Evolutionary conservation across 64 coral and sea anemone genomes (phyloP).

Genomic region (Stichodactyla mertensii): DNA sequence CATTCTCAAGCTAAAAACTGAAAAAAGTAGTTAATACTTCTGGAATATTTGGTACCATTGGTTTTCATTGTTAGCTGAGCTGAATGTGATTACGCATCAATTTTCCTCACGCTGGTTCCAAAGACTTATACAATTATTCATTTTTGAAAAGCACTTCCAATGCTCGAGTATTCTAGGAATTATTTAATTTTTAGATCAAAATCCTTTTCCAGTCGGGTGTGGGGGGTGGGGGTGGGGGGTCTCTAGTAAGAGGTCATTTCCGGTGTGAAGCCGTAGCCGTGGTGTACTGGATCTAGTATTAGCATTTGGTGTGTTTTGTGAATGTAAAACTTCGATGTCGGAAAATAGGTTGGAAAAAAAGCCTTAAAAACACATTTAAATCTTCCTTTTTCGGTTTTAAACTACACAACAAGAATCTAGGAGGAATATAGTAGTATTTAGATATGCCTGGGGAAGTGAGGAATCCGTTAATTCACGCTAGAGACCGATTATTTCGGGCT

Average conservation of each 20-base stretch:
- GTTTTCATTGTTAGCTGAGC: background rate
- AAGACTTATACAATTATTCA: background rate
- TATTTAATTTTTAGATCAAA: background rate
- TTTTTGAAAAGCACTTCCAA: background rate
- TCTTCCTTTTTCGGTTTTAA: background rate
- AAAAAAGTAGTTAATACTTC: too few species aligned
- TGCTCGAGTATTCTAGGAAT: background rate
- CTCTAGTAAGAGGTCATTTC: background rate
- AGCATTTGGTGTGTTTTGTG: background rate
- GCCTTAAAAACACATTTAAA: background rate
- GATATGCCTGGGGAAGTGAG: constrained; percentile 83
- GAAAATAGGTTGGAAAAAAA: background rate
- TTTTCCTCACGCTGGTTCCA: background rate
- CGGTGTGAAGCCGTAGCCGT: background rate
- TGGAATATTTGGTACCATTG: too few species aligned
- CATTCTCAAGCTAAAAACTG: too few species aligned
- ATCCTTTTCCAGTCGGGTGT: too few species aligned
- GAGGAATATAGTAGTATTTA: background rate
- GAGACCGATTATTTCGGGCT: constrained; percentile 93
- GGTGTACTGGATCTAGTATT: background rate
- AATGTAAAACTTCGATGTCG: background rate
- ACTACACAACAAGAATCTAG: background rate
- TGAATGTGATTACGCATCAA: background rate
- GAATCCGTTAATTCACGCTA: constrained; percentile 87
- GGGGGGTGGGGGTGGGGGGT: too few species aligned